Evolutionary conservation across 2,888 invertebrate genomes (phyloP).

Genomic region (Norana najaformis): DNA sequence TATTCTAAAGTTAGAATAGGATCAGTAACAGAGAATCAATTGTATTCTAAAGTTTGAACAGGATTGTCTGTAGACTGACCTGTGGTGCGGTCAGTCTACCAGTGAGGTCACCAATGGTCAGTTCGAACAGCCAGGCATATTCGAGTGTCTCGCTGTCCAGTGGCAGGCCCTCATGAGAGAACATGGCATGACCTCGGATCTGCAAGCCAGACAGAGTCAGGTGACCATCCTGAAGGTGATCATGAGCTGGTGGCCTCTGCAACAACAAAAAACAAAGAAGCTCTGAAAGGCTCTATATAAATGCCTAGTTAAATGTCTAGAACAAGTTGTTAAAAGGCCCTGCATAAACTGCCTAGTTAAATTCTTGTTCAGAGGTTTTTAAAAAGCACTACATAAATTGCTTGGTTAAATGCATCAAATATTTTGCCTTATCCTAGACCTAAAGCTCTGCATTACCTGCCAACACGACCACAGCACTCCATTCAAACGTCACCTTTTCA

Average conservation of each 20-base stretch:
- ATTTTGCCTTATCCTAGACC: not conserved
- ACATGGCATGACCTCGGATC: slow-evolving; percentile 76
- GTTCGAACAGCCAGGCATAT: slow-evolving; percentile 94
- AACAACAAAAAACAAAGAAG: slow-evolving; percentile 17
- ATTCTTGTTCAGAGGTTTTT: not conserved
- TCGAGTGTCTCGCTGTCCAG: slow-evolving; percentile 92
- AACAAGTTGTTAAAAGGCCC: not conserved
- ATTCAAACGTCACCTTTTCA: not conserved
- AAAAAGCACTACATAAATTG: not conserved
- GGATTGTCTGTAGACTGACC: slow-evolving; percentile 53
- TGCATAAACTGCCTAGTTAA: slow-evolving; percentile 1
- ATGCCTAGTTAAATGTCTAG: not conserved
- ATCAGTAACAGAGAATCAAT: not conserved
- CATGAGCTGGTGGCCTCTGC: slow-evolving; percentile 44
- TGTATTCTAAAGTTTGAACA: not conserved
- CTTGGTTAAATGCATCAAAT: not conserved
- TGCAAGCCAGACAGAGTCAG: slow-evolving; percentile 71
- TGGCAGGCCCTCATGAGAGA: slow-evolving; percentile 85
- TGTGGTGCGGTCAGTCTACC: slow-evolving; percentile 88
- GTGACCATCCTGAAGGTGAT: slow-evolving; percentile 63
- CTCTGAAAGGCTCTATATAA: not conserved
- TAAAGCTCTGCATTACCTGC: not conserved
- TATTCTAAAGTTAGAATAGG: no score
- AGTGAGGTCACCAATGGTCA: slow-evolving; percentile 88
- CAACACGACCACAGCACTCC: not conserved